Conservation (phyloP, 2,113 vertebrate species). For the Zapornia atra region DNA sequence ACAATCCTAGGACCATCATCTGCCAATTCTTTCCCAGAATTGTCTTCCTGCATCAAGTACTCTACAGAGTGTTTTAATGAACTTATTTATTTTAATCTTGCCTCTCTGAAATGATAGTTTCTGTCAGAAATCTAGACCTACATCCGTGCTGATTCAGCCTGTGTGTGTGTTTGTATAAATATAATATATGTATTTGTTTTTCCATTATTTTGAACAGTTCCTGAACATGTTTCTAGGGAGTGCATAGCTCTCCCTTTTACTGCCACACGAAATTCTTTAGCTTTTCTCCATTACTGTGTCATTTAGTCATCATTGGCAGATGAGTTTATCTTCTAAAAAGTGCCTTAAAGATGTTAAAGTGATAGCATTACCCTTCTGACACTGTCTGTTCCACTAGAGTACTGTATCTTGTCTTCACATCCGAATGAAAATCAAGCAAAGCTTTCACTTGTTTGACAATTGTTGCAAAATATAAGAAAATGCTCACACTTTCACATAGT, state of each 20-base stretch:
- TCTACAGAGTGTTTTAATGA: not conserved
- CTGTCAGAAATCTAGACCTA: not conserved
- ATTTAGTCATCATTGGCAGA: conserved; percentile 41
- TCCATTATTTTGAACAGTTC: conserved; percentile 1
- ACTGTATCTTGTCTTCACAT: conserved; percentile 46
- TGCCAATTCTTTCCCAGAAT: not conserved
- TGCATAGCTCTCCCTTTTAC: not conserved
- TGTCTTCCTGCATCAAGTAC: not conserved
- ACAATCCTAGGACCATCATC: not conserved
- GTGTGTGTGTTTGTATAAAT: not conserved
- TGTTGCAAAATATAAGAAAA: conserved; percentile 45
- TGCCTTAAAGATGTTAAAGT: conserved; percentile 61
- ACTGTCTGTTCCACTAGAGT: conserved; percentile 31
- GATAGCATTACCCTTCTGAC: conserved; percentile 56
- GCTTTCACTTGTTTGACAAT: conserved; percentile 60
- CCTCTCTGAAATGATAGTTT: not conserved
- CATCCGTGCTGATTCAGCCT: not conserved
- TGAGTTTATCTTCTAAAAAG: conserved; percentile 49
- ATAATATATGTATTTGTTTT: not conserved
- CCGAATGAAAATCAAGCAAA: conserved; percentile 57
- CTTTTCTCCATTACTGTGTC: conserved; percentile 46
- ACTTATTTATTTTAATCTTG: not conserved
- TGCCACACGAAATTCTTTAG: conserved; percentile 36
- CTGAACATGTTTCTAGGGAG: not conserved
- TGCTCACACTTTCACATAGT: not conserved